These are phyloP conservation scores for Marmota monax DNA, from an alignment of 2,113 vertebrate genomes.

Conservation along the genomic window DNA sequence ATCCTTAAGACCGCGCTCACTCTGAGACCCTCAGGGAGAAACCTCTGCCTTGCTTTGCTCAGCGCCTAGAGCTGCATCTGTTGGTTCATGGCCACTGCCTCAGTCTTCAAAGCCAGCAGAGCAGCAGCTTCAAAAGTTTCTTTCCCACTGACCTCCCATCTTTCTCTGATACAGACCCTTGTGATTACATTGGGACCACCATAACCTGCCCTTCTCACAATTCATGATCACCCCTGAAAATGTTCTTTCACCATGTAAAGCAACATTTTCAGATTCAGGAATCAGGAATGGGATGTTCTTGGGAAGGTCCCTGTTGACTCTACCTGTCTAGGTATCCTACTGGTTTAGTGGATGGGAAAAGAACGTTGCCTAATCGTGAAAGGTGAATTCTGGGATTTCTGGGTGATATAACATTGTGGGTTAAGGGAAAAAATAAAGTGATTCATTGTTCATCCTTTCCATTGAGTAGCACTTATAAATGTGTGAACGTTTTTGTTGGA, in stretches of 20 bases:
- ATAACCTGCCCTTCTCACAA: too few relatives aligned
- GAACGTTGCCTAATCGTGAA: neutral
- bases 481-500: neutral
- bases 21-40: too few relatives aligned
- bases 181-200: too few relatives aligned
- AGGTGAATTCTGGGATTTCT: neutral
- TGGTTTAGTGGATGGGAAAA: neutral
- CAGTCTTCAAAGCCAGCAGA: too few relatives aligned
- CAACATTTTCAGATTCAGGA: neutral
- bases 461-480: neutral
- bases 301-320: neutral
- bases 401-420: neutral
- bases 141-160: too few relatives aligned
- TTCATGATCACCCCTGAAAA: neutral
- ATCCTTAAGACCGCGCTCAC: too few relatives aligned
- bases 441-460: neutral
- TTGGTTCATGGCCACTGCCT: too few relatives aligned
- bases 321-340: neutral
- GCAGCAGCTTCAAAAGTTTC: too few relatives aligned
- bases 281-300: neutral
- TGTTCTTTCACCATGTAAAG: neutral
- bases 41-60: too few relatives aligned
- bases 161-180: too few relatives aligned
- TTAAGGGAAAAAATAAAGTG: neutral
- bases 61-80: too few relatives aligned